A percentile compares a stretch with the other conserved stretches of the same genome.
These are phyloP conservation scores for Melikaiella ostensackeni DNA, from an alignment of 2,888 invertebrate species.

Conservation along the genomic window DNA sequence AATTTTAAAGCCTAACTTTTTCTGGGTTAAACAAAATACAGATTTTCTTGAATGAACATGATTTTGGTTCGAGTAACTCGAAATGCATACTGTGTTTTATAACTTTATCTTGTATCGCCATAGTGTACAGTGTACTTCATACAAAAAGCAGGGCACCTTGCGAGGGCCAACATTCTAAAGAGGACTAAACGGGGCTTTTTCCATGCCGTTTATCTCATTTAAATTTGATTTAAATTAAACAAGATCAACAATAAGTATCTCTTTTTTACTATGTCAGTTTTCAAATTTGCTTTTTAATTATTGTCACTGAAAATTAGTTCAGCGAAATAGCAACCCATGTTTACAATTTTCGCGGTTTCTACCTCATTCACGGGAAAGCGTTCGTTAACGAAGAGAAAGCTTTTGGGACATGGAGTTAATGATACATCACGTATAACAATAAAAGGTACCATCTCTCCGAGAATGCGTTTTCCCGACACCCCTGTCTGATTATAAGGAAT, in stretches of 20 bases:
- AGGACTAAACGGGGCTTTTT: too few species aligned
- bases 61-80: too few species aligned
- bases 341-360: neutral
- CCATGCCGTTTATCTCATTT: too few species aligned
- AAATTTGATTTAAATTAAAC: neutral
- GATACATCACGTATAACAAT: conserved; percentile 5
- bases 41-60: too few species aligned
- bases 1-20: too few species aligned
- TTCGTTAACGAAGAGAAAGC: conserved; percentile 22
- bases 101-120: too few species aligned
- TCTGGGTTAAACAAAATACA: too few species aligned
- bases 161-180: too few species aligned
- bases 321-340: neutral
- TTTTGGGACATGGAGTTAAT: neutral
- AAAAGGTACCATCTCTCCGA: conserved; percentile 3
- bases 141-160: too few species aligned
- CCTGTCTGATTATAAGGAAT: conserved; percentile 19
- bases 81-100: too few species aligned
- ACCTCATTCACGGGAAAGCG: neutral
- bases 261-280: too few species aligned
- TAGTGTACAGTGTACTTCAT: too few species aligned
- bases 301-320: neutral
- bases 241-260: neutral
- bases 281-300: neutral
- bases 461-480: conserved; percentile 4